Evolutionary conservation across 92 coral and sea anemone genomes (phyloP).

Genomic region (Epizoanthus stellaris): DNA sequence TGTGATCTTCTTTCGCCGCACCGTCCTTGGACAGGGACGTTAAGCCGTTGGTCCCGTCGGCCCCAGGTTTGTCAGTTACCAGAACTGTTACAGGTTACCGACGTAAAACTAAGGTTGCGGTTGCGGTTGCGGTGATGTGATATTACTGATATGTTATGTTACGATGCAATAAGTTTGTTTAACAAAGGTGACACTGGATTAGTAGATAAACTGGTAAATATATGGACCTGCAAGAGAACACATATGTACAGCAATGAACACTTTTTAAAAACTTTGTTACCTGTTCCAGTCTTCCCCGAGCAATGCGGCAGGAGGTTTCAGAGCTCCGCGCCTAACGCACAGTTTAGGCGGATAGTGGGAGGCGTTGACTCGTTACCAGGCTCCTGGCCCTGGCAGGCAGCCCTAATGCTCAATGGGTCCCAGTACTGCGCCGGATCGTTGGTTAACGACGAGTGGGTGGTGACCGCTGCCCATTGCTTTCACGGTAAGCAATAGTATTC

Average conservation of each 20-base stretch:
- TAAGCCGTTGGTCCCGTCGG: too few species aligned
- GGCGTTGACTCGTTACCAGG: constrained; percentile 75
- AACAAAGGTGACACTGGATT: not conserved
- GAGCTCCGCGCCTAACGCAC: not conserved
- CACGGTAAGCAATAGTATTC: constrained; percentile 65
- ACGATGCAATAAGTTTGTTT: not conserved
- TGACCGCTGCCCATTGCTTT: constrained; percentile 90
- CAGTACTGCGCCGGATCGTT: constrained; percentile 90
- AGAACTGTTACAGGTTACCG: too few species aligned
- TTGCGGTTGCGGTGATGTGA: too few species aligned
- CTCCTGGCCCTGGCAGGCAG: constrained; percentile 96
- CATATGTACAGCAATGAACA: not conserved
- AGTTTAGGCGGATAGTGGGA: constrained; percentile 84
- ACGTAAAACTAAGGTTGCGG: too few species aligned
- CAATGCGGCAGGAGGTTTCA: constrained; percentile 18
- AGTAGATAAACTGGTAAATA: not conserved
- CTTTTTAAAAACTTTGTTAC: not conserved
- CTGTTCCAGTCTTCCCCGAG: not conserved
- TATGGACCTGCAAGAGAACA: not conserved
- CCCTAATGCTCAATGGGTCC: constrained; percentile 71
- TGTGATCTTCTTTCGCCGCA: too few species aligned
- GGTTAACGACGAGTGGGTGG: constrained; percentile 78
- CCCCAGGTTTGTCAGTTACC: too few species aligned
- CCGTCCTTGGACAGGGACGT: too few species aligned
- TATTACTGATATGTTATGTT: not conserved